phyloP scores from a whole-genome alignment of 2,113 vertebrate genomes.

The Gallinago media region DNA sequence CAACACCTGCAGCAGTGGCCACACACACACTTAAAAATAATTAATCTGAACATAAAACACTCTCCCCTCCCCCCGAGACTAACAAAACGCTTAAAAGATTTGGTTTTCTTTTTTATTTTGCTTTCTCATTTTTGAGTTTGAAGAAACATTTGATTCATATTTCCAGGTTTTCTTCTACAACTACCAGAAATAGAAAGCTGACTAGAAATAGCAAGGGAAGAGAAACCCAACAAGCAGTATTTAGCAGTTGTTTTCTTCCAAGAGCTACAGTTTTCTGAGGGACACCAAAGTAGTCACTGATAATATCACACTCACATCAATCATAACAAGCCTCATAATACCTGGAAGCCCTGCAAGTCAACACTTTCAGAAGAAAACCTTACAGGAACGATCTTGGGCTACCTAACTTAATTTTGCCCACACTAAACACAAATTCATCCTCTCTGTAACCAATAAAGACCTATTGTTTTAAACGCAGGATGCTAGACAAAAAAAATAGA shows the following conservation, averaged over 20 bases:
- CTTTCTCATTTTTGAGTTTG: background rate
- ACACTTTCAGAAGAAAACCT: background rate
- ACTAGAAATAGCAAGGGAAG: background rate
- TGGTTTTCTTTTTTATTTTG: background rate
- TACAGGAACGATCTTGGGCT: background rate
- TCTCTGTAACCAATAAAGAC: background rate
- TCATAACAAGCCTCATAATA: background rate
- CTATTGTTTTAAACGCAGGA: background rate
- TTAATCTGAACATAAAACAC: background rate
- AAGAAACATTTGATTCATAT: background rate
- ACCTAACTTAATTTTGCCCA: background rate
- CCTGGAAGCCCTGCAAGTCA: background rate
- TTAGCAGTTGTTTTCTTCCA: background rate
- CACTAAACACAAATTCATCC: background rate
- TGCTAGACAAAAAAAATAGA: background rate
- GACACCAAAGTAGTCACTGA: background rate
- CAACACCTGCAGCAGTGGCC: background rate
- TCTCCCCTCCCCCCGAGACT: accelerated
- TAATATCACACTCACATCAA: background rate
- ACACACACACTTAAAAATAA: background rate
- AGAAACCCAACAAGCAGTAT: background rate
- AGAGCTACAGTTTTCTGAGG: background rate
- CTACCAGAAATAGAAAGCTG: background rate
- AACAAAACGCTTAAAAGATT: background rate
- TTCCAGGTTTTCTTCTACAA: background rate